These are phyloP conservation scores for Syrrhaptes paradoxus DNA, from an alignment of 2,113 vertebrate genomes.

Conservation along the genomic window DNA sequence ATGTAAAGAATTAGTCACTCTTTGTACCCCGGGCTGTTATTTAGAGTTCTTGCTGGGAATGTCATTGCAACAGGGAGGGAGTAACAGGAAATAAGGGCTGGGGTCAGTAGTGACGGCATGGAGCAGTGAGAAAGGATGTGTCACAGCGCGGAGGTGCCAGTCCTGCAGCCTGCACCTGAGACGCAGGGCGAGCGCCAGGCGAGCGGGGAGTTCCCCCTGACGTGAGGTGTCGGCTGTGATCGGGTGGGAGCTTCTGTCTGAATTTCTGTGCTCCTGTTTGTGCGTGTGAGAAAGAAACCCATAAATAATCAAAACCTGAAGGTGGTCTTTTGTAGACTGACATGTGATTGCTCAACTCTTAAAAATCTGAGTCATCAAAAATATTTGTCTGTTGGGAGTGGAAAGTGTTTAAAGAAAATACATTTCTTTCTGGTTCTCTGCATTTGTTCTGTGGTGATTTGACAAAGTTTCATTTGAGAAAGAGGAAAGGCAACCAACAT, in stretches of 20 bases:
- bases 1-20: constrained; percentile 36
- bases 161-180: not conserved
- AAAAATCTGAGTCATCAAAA: not conserved
- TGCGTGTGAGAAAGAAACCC: too few relatives aligned
- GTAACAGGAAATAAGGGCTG: constrained; percentile 50
- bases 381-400: not conserved
- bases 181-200: not conserved
- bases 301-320: not conserved
- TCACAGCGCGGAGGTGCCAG: not conserved
- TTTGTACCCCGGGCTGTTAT: not conserved
- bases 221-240: not conserved
- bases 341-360: accelerated
- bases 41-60: not conserved
- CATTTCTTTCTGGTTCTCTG: not conserved
- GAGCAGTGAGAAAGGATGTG: not conserved
- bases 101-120: not conserved
- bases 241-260: not conserved
- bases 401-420: not conserved
- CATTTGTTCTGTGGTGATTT: not conserved
- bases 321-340: not conserved
- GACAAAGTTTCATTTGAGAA: not conserved
- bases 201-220: too few relatives aligned
- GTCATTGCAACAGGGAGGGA: not conserved
- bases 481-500: accelerated
- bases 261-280: not conserved